Base-by-base conservation (phyloP, 2,797 vertebrate genomes). In the Carduelis carduelis region DNA sequence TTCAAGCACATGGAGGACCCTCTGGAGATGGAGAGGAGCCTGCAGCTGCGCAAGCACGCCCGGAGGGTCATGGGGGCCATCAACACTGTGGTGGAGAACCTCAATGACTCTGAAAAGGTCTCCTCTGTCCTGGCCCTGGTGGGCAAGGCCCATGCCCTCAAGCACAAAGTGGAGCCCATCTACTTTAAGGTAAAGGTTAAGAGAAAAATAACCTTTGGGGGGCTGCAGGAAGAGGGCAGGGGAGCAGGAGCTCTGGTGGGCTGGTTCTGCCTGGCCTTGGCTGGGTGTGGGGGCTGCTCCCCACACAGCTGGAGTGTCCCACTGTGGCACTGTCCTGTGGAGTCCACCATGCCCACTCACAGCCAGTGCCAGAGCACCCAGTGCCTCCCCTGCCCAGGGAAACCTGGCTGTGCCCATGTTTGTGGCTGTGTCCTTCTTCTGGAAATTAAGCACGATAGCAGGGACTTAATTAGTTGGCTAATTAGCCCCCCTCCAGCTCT, bases 101-200 rank as follows among this genome's bases (percentile, higher is more conserved):
- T 99, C 87, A 98, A 98, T 0, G 99, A 99, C 95, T 98, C 99
- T 0, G 99, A 99, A 97, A 99, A 99, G 97, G 99, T 99, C 84
- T 98, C 99, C 10, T 98, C 99, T 0, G 98, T 99, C 60, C 97
- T 99, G 93, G 98, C 98, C 72, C 96, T 99, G 85, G 99, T 99
- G 96, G 99, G 99, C 93, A 99, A 99, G 92, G 99, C 99, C 70
- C 99, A 99, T 0, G 99, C 99, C n/a, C 96, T 99, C 95, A 99
- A 99, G 97, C 99, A 99, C 97, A 99, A 99, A 98, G 99, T 99
- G 98, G 99, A 99, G 71, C 99, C 99, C 1, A 96, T 99, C 93
- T 99, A 99, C 98, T 99, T 99, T 92, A 99, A 99, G 99, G 99
- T 99, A 96, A 96, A 71, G 30, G 39, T 52, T 2, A 7, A 65